A percentile compares a stretch with the other conserved stretches of the same genome.
Evolutionary conservation across 2,888 invertebrate genomes (phyloP).

Genomic region (Hirtodrosophila confusa): DNA sequence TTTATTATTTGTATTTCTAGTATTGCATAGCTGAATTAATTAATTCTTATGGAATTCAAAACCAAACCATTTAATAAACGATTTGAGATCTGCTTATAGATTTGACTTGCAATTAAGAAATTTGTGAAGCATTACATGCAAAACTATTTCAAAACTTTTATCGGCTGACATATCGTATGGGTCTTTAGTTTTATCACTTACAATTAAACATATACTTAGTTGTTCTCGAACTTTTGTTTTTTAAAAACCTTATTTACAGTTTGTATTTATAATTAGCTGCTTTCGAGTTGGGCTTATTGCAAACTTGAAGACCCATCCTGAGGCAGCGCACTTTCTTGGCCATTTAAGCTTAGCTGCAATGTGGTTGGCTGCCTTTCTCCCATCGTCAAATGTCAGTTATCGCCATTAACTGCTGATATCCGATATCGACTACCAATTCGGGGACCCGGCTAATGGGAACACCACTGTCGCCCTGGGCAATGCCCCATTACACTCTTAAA

Average conservation of each 20-base stretch:
- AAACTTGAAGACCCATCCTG: slow-evolving; percentile 45
- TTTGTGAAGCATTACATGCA: slow-evolving; percentile 69
- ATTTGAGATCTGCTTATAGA: slow-evolving; percentile 11
- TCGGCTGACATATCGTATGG: slow-evolving; percentile 27
- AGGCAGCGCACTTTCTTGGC: slow-evolving; percentile 47
- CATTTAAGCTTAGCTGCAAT: slow-evolving; percentile 11
- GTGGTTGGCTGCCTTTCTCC: slow-evolving; percentile 54
- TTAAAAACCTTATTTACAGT: slow-evolving; percentile 77
- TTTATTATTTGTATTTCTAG: slow-evolving; percentile 3
- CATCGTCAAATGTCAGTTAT: slow-evolving; percentile 29
- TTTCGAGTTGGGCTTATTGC: slow-evolving; percentile 49
- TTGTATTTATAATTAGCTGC: slow-evolving; percentile 64
- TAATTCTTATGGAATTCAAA: slow-evolving; percentile 9
- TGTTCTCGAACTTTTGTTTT: slow-evolving; percentile 47
- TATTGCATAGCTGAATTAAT: slow-evolving; percentile 17
- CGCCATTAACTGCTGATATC: slow-evolving; percentile 31
- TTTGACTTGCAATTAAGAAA: slow-evolving; percentile 12
- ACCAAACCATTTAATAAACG: slow-evolving; percentile 26
- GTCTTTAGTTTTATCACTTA: slow-evolving; percentile 25
- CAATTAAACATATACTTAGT: slow-evolving; percentile 69
- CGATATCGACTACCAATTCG: slow-evolving; percentile 9
- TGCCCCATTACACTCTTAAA: slow-evolving; percentile 20
- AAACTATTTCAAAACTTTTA: slow-evolving; percentile 38
- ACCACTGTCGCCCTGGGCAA: slow-evolving; percentile 13
- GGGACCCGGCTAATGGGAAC: slow-evolving; percentile 22